Base-by-base conservation (phyloP, 2,113 vertebrate genomes). In the Geococcyx californianus region DNA sequence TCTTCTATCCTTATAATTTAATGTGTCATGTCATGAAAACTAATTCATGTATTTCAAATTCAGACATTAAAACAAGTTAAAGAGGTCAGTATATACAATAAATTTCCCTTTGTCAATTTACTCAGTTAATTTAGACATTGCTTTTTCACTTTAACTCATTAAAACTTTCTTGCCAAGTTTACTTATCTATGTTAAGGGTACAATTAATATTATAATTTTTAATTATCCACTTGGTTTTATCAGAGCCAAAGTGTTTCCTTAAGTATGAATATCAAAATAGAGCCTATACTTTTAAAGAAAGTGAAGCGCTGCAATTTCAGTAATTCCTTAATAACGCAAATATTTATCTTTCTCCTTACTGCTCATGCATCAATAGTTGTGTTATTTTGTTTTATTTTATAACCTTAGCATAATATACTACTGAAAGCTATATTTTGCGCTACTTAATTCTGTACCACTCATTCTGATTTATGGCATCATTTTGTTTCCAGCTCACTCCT, bases 131-230 rank as follows among this genome's bases (percentile, higher is more conserved):
- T 93, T 94, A 95, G 94, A 81, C 80, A 58, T 86, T 89, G 90
- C 88, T 62, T 96, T 96, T 96, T 95, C 86, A 87, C 62, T 96
- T 93, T 94, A 96, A 94, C 86, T 96, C 92, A 96, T 96, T 97
- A 96, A 94, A 97, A 92, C 90, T 96, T 97, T 93, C 84, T 86
- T 94, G 72, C 76, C 54, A 86, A 94, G 95, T 96, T 96, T 94
- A 96, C 90, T 96, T 94, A 96, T 96, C 94, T 96, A 84, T 69
- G 73, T 95, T 96, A 96, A 95, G 90, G 67, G 60, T 92, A 95
- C 92, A 96, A 96, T 94, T 96, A 96, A 93, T 96, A 87, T 96
- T 94, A 83, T 75, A 96, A 96, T 96, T 95, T 96, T 96, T 96
- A 96, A 96, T 96, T 96, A 95, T 94, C 90, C 83, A 91, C 83